Percentiles rank a stretch among this genome's conserved stretches.
These are phyloP conservation scores for Argyresthia albistria DNA, from an alignment of 2,888 invertebrate species.

Conservation along the genomic window DNA sequence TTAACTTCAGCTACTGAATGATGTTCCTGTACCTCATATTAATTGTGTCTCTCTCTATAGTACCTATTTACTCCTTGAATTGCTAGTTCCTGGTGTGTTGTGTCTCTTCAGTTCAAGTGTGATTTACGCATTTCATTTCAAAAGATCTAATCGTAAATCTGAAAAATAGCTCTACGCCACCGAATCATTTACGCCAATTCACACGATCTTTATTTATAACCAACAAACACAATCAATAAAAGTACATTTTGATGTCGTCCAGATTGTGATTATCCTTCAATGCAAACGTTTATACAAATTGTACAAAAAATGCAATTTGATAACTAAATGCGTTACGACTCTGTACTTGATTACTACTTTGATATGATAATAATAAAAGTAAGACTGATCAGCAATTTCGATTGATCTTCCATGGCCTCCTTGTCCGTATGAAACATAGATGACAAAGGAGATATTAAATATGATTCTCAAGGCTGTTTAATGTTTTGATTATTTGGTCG, in stretches of 20 bases:
- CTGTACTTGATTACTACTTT: background rate
- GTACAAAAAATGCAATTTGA: constrained; percentile 31
- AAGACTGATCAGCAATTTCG: background rate
- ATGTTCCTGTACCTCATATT: too few species aligned
- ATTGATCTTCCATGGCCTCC: background rate
- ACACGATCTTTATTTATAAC: too few species aligned
- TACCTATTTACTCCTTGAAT: too few species aligned
- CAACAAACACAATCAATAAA: constrained; percentile 24
- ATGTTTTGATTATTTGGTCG: too few species aligned
- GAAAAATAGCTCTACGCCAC: too few species aligned
- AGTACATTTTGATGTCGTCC: constrained; percentile 57
- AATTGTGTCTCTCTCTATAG: too few species aligned
- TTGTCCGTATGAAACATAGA: background rate
- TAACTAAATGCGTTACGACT: constrained; percentile 33
- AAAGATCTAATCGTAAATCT: too few species aligned
- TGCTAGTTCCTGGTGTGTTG: too few species aligned
- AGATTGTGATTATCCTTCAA: constrained; percentile 57
- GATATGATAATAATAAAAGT: background rate
- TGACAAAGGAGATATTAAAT: background rate
- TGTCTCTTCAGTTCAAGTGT: too few species aligned
- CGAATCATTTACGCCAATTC: too few species aligned
- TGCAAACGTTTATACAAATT: constrained; percentile 20
- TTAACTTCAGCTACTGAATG: too few species aligned
- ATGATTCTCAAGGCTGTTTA: background rate
- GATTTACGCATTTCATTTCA: too few species aligned